Evolutionary conservation across 2,113 vertebrate genomes (phyloP), one percentile per base, ranked within the genome.

Genomic region (Sporophila hypoxantha): DNA sequence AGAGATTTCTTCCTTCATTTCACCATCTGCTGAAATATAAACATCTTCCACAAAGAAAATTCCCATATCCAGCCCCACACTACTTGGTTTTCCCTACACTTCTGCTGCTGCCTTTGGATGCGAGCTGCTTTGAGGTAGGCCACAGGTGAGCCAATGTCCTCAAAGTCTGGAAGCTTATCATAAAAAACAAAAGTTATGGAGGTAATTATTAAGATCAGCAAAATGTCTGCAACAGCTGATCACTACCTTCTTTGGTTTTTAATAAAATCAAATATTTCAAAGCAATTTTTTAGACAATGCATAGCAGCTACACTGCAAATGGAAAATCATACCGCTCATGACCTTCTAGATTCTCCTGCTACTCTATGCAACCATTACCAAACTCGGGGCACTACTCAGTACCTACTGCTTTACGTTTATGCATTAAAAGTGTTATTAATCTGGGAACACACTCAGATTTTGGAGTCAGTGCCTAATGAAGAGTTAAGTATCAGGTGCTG

Each of bases 191-290:
- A 44, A 46, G 37, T 36, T 56, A 71, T 0, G 0, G 60, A 92
- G 67, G 62, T 20, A 59, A 34, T n/a, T 0, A 0, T 49, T 52
- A 74, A 39, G 32, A 60, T 37, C 27, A 75, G 46, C 34, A 46
- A 26, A 17, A 49, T 2, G 17, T 23, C 18, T 69, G 25, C 76
- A 53, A 74, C 5, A 44, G 47, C 20, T 77, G n/a, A 80, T 37
- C 30, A 44, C 13, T 17, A 37, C 18, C 15, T 75, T 60, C 27
- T 20, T 12, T 60, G 19, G 10, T 30, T 67, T 53, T 53, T 75
- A 36, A 60, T 0, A 0, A 75, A 70, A 29, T 1, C 17, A 82
- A 76, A 0, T 55, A 60, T 49, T 83, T 60, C 42, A 86, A 75
- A 27, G 55, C 17, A 70, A 44, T 80, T 86, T 81, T 62, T 57